Evolutionary conservation across 2,797 vertebrate species (phyloP).

Genomic region (Rhynchotus rufescens): DNA sequence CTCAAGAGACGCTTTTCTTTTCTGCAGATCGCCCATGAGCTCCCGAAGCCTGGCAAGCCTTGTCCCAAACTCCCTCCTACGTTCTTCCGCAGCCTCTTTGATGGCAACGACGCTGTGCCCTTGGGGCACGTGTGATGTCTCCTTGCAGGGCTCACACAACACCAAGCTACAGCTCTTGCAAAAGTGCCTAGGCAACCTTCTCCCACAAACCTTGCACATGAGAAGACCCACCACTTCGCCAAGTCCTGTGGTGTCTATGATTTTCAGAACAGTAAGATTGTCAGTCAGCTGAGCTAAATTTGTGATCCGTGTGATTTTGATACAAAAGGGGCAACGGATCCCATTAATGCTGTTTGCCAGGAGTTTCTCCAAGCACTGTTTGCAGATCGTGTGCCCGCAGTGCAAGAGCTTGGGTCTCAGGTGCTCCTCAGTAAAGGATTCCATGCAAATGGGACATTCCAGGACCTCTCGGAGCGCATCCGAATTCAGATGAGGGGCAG

Average conservation of each 20-base stretch:
- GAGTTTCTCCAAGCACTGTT: conserved; percentile 95
- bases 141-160: conserved; percentile 90
- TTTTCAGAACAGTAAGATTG: conserved; percentile 96
- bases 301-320: conserved; percentile 93
- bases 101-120: conserved; percentile 88
- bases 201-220: conserved; percentile 93
- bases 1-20: conserved; percentile 89
- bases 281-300: conserved; percentile 92
- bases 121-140: conserved; percentile 83
- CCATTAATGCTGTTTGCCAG: conserved; percentile 94
- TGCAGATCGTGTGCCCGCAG: conserved; percentile 96
- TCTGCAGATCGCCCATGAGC: conserved; percentile 89
- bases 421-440: conserved; percentile 93
- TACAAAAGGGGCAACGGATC: conserved; percentile 97
- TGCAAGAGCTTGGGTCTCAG: conserved; percentile 94
- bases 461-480: conserved; percentile 94
- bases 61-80: conserved; percentile 87
- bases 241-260: conserved; percentile 90
- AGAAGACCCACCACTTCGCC: conserved; percentile 85
- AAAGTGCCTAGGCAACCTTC: conserved; percentile 90
- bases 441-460: conserved; percentile 98
- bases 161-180: conserved; percentile 88
- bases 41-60: conserved; percentile 87
- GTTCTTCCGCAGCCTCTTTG: conserved; percentile 89
- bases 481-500: conserved; percentile 88